These are phyloP conservation scores for Anodontia alba DNA, from an alignment of 2,888 invertebrate genomes.

Conservation along the genomic window DNA sequence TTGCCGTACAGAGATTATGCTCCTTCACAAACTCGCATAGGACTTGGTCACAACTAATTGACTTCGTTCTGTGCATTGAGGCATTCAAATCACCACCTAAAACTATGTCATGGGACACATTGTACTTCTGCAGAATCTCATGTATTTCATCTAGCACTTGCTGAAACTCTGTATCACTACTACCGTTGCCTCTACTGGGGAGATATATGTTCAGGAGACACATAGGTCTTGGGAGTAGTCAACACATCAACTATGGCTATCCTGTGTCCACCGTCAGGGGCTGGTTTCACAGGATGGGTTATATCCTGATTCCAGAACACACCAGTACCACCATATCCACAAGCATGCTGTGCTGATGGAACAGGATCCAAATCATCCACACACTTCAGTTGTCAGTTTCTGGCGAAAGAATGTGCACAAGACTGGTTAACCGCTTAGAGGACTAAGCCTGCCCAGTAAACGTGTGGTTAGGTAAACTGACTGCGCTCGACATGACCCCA, in stretches of 20 bases:
- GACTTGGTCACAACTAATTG: background rate
- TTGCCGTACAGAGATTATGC: background rate
- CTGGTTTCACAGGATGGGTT: background rate
- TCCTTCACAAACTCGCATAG: background rate
- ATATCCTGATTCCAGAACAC: background rate
- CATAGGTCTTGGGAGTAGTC: no score
- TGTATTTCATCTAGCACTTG: conserved; percentile 14
- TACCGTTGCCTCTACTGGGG: background rate
- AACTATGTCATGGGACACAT: no score
- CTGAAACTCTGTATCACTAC: background rate
- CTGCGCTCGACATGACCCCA: no score
- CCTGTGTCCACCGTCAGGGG: background rate
- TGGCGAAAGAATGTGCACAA: no score
- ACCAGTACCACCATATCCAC: conserved; percentile 7
- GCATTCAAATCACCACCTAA: conserved; percentile 22
- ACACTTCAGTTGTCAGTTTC: no score
- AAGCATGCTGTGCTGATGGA: background rate
- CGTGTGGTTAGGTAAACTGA: no score
- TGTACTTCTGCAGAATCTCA: conserved; percentile 1
- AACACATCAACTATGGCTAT: no score
- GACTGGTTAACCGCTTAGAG: no score
- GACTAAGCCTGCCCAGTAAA: no score
- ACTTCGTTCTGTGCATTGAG: conserved; percentile 5
- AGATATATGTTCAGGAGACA: no score
- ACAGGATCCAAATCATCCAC: background rate